Evolutionary conservation across 2,888 invertebrate species (phyloP).

Genomic region (Hyposoter dolosus): DNA sequence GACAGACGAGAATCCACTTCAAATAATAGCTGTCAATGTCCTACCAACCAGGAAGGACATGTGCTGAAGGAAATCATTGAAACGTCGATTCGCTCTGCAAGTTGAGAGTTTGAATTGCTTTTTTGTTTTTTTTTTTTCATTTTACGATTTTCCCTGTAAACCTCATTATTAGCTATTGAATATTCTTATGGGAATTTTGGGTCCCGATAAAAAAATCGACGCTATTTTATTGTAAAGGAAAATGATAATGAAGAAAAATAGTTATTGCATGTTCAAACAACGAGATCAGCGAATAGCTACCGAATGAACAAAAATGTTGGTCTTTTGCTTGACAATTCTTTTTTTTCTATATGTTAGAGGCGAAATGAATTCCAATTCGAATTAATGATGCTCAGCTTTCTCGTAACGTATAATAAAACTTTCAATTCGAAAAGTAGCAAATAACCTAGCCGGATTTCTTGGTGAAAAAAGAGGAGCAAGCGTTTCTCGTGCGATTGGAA

Average conservation of each 20-base stretch:
- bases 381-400: background rate
- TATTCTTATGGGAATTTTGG: background rate
- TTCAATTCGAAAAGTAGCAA: constrained; percentile 14
- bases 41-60: background rate
- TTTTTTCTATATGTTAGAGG: background rate
- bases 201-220: background rate
- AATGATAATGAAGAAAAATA: background rate
- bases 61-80: background rate
- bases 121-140: background rate
- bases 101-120: background rate
- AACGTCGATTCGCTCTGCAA: background rate
- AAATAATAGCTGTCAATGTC: background rate
- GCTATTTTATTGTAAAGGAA: background rate
- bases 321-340: background rate
- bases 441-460: background rate
- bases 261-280: background rate
- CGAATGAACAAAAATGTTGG: background rate
- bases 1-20: background rate
- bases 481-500: constrained; percentile 9
- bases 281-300: background rate
- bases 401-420: constrained; percentile 6
- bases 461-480: background rate
- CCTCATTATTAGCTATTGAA: background rate
- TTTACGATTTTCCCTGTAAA: background rate
- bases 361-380: background rate